Evolutionary conservation across 2,888 invertebrate genomes (phyloP).

Genomic region (Halictus quadricinctus): DNA sequence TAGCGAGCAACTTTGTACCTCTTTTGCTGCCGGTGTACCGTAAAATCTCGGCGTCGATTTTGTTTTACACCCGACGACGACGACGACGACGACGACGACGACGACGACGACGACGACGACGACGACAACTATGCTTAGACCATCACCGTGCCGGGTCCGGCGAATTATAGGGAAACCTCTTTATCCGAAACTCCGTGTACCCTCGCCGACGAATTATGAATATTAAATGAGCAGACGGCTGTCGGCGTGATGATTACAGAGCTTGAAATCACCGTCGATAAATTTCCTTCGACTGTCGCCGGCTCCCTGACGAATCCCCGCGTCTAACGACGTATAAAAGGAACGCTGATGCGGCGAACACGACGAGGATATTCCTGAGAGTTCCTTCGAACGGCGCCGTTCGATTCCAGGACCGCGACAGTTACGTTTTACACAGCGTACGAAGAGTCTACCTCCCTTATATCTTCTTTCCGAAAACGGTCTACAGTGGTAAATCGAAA

Average conservation of each 20-base stretch:
- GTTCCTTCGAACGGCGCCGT: background rate
- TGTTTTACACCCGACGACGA: background rate
- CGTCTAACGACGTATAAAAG: background rate
- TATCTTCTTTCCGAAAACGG: background rate
- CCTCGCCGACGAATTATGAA: constrained; percentile 11
- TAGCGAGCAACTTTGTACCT: constrained; percentile 46
- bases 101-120: background rate
- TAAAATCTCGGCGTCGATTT: constrained; percentile 47
- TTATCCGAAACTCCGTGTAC: background rate
- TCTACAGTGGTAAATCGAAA: no score
- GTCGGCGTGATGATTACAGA: background rate
- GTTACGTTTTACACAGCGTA: background rate
- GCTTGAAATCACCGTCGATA: background rate
- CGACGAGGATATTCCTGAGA: background rate
- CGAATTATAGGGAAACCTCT: constrained; percentile 42
- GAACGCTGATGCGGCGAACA: background rate
- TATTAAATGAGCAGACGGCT: constrained; percentile 27
- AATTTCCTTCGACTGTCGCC: background rate
- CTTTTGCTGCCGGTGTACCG: constrained; percentile 39
- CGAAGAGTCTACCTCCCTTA: background rate
- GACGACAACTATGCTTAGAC: background rate
- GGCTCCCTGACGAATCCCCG: background rate
- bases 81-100: background rate
- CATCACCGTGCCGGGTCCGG: background rate
- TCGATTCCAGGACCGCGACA: background rate